Evolutionary conservation across 2,797 vertebrate species (phyloP), one percentile per base, ranked within the genome.

Genomic region (Pampus argenteus): DNA sequence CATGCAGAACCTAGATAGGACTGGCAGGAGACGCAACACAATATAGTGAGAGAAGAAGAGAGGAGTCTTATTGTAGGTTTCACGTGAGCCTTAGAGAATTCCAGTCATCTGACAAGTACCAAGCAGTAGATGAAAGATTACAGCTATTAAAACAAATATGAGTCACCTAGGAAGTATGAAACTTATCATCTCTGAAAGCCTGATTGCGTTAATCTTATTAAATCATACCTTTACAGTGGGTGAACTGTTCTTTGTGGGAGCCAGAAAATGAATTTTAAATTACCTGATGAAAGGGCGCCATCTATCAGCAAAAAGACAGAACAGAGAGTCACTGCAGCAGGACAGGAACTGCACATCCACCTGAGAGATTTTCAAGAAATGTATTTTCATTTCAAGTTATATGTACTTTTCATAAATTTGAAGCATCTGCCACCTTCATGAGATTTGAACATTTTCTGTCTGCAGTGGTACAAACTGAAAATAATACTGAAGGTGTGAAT

Each of bases 1-100:
- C 84, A 83, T 86, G 83, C 90, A 87, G 75, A 91, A 89, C 81
- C 14, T 1, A 81, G 86, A 89, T 76, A 84, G 72, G 47, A 56
- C 66, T 48, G 4, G 59, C 65, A 74, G 71, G 66, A 82, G 81
- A 80, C 66, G 78, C 79, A 83, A 81, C 86, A 85, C 70, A 70
- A 31, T 55, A 38, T 18, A 72, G 64, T 29, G 31, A 47, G 63
- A 70, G 73, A 74, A 62, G 48, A 74, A 71, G 48, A 76, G n/a
- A 74, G 50, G 54, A 71, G 58, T 28, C 34, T 45, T 51, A 60
- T 76, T 69, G 78, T 25, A 61, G 72, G 59, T 62, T 83, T 77
- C 65, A 79, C 67, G 60, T 38, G 25, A 40, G 47, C 18, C 42
- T 25, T 45, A 8, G 48, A 73, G 59, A 69, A 77, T 79, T 79